phyloP scores from a whole-genome alignment of 92 coral and sea anemone genomes.

The Virgularia gustaviana region DNA sequence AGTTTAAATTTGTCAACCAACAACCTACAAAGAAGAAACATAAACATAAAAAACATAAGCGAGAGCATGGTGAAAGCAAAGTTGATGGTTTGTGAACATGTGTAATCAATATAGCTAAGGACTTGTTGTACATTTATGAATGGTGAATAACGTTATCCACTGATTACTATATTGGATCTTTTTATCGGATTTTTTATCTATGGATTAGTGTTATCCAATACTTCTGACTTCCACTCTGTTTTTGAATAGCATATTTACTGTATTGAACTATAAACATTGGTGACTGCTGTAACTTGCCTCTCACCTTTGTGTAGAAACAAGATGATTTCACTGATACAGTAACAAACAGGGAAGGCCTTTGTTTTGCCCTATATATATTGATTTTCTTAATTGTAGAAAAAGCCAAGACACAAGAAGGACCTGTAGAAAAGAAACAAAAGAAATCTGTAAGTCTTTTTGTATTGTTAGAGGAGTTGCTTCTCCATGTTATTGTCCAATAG shows the following conservation, averaged over 20 bases:
- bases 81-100: background rate
- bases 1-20: constrained; percentile 88
- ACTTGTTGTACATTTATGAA: no score
- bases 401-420: constrained; percentile 59
- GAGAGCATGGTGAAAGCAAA: constrained; percentile 41
- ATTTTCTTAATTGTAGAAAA: constrained; percentile 12
- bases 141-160: no score
- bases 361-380: background rate
- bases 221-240: no score
- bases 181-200: no score
- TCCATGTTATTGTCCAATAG: background rate
- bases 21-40: constrained; percentile 91
- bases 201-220: no score
- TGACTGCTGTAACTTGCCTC: no score
- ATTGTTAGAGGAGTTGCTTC: no score
- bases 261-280: background rate
- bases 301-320: no score
- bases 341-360: no score
- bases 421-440: constrained; percentile 75
- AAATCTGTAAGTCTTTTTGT: constrained; percentile 67
- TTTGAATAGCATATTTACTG: background rate
- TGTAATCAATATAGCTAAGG: no score
- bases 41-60: constrained; percentile 88
- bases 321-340: no score
- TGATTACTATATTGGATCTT: no score